Conservation (phyloP, 1,140 invertebrate genomes). For the Drosophila willistoni region DNA sequence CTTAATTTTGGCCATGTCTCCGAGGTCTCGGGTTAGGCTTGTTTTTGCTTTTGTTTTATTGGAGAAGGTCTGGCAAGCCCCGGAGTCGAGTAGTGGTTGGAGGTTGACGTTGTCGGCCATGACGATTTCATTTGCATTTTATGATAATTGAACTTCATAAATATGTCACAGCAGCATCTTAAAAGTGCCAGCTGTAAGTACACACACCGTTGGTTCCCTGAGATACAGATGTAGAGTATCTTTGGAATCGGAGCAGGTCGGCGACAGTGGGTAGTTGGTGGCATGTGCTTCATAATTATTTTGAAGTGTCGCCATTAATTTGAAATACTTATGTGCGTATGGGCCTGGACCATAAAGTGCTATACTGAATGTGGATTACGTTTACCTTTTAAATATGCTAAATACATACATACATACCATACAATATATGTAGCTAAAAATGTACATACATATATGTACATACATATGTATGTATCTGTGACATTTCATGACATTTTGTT, state of each 20-base stretch:
- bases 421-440: conserved; percentile 2
- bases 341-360: conserved; percentile 60
- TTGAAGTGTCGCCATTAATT: conserved; percentile 77
- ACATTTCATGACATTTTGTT: neutral
- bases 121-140: conserved; percentile 82
- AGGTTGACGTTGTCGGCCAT: conserved; percentile 79
- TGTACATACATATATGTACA: conserved; percentile 22
- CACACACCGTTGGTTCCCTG: conserved; percentile 56
- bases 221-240: conserved; percentile 42
- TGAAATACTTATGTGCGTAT: conserved; percentile 73
- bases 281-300: conserved; percentile 78
- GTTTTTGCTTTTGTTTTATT: conserved; percentile 75
- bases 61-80: conserved; percentile 26
- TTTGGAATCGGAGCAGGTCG: neutral
- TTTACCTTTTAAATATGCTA: conserved; percentile 74
- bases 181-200: conserved; percentile 78
- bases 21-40: conserved; percentile 51
- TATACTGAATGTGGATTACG: conserved; percentile 61
- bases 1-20: conserved; percentile 78
- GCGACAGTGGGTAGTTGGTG: conserved; percentile 25
- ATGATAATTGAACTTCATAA: conserved; percentile 82
- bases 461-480: conserved; percentile 24
- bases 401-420: conserved; percentile 43
- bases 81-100: neutral
- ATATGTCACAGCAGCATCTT: conserved; percentile 80